Base-by-base conservation (phyloP, 2,113 vertebrate genomes). In the Riparia riparia region DNA sequence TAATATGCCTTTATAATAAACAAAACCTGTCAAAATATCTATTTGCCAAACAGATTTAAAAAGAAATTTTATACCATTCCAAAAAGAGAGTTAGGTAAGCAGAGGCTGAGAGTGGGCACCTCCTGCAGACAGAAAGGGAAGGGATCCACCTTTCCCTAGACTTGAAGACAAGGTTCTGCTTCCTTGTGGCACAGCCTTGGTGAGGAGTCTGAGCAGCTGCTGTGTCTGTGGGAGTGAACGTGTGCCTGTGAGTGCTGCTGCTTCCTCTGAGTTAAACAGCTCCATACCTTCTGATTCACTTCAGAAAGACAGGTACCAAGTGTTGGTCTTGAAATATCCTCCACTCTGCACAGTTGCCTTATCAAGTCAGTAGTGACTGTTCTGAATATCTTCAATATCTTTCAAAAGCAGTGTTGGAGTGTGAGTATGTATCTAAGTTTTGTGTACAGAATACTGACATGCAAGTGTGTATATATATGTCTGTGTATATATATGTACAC, bases 291-390 rank as follows among this genome's bases (percentile, higher is more conserved):
- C 28, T 3, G 8, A 82, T 37, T 87, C 29, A 14, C 85, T 83
- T 77, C 4, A 14, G 28, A 66, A 81, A 83, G 76, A 66, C 76
- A 86, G 88, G 88, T 96, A 86, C 85, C 77, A 61, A 26, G 21
- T 28, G 24, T 64, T 77, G 14, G 42, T 51, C 58, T 47, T 22
- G 20, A 39, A 66, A 26, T 76, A 58, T n/a, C 57, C 31, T 65
- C 44, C 53, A 53, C 81, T 83, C 88, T 58, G 50, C 86, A 85
- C 77, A 94, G 90, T 93, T 95, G 95, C 97, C 95, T 96, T 92
- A 89, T 66, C 54, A 45, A 19, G 64, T 92, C 78, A 71, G 56
- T 53, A 89, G 72, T 39, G 66, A 70, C 77, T 85, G 72, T 89
- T 94, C 60, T 79, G 61, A 72, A 31, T 50, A 66, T 18, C 58